Conservation (phyloP, 1,140 invertebrate species). For the Scylla paramamosain region DNA sequence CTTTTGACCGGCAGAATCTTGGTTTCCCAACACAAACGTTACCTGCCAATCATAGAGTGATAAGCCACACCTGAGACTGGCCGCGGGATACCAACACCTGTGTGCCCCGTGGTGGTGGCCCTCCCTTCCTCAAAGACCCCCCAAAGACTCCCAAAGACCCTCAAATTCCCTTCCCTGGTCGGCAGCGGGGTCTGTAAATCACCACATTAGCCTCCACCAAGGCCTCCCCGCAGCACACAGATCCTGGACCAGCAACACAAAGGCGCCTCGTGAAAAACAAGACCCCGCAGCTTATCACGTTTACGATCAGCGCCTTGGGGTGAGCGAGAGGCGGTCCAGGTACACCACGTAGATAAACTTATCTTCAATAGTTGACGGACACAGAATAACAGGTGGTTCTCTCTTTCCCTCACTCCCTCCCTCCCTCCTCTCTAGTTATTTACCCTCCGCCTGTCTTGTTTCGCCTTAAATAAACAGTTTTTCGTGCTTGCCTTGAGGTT, state of each 20-base stretch:
- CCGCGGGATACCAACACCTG: background rate
- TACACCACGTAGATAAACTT: background rate
- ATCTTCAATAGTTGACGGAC: background rate
- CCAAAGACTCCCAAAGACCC: no score
- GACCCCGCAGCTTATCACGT: background rate
- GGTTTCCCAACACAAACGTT: background rate
- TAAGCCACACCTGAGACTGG: background rate
- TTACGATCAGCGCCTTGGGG: background rate
- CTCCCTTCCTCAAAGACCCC: no score
- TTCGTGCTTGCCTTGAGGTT: no score
- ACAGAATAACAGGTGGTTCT: background rate
- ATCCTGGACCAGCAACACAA: background rate
- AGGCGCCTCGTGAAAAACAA: background rate
- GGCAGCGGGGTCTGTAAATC: background rate
- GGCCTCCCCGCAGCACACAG: background rate
- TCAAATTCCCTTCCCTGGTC: no score
- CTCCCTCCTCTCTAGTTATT: background rate
- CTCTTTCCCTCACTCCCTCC: background rate
- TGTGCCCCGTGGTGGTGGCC: background rate
- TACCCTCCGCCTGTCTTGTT: no score
- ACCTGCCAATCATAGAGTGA: background rate
- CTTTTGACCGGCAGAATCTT: background rate
- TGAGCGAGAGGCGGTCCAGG: background rate
- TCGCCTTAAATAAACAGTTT: no score
- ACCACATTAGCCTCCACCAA: background rate